These are phyloP conservation scores for Leucophenga maculata DNA, from an alignment of 2,888 invertebrate species.

Conservation along the genomic window DNA sequence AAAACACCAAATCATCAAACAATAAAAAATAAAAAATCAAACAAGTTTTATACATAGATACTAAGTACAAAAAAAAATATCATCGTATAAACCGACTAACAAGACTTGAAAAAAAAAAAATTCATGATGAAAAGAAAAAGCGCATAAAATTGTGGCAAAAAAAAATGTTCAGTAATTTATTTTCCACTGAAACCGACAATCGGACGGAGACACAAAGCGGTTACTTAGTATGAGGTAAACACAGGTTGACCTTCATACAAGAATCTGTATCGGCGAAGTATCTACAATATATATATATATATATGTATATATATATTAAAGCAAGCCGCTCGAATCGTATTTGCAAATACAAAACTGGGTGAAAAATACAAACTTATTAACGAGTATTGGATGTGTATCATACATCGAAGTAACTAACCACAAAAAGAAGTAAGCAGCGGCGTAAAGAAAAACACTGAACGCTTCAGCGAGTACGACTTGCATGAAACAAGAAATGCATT, in stretches of 20 bases:
- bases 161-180: slow-evolving; percentile 3
- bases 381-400: background rate
- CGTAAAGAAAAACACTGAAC: background rate
- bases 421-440: background rate
- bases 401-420: background rate
- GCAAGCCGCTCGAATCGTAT: slow-evolving; percentile 7
- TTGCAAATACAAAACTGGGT: no score
- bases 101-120: background rate
- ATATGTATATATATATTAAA: background rate
- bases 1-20: no score
- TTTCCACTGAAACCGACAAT: background rate
- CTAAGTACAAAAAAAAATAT: background rate
- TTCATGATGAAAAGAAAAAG: background rate
- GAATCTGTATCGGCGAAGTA: slow-evolving; percentile 14
- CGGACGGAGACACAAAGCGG: background rate
- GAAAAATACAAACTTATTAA: no score
- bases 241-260: slow-evolving; percentile 22
- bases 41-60: background rate
- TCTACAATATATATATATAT: background rate
- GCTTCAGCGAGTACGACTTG: no score
- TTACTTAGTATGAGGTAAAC: slow-evolving; percentile 20
- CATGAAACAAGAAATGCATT: slow-evolving; percentile 8
- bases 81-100: no score
- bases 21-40: background rate
- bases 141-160: background rate